These are phyloP conservation scores for Anorthoa munda DNA, from an alignment of 2,888 invertebrate species.

Conservation along the genomic window DNA sequence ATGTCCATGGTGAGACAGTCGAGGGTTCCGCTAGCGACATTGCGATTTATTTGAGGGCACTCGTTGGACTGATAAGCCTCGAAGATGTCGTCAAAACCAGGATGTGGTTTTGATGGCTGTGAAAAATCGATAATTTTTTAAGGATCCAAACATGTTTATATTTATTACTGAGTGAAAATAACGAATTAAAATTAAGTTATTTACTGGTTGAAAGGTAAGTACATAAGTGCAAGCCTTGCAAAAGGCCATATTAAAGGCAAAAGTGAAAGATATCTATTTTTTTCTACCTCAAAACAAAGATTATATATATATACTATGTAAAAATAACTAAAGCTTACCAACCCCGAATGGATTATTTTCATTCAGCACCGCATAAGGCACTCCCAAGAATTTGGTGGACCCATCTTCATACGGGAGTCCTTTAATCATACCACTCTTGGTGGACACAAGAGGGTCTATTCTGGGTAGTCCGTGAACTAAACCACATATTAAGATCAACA, in stretches of 20 bases:
- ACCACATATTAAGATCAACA: slow-evolving; percentile 16
- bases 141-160: not conserved
- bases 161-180: not conserved
- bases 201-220: not conserved
- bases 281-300: not conserved
- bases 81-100: slow-evolving; percentile 55
- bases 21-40: slow-evolving; percentile 46
- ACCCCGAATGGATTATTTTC: slow-evolving; percentile 47
- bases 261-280: not conserved
- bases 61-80: slow-evolving; percentile 60
- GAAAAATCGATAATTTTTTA: not conserved
- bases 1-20: slow-evolving; percentile 66
- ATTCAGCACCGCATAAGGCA: slow-evolving; percentile 45
- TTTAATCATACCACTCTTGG: slow-evolving; percentile 18
- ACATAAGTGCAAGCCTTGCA: not conserved
- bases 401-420: slow-evolving; percentile 24
- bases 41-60: slow-evolving; percentile 58
- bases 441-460: slow-evolving; percentile 24
- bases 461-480: slow-evolving; percentile 22
- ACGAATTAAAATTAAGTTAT: not conserved
- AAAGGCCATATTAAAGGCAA: not conserved
- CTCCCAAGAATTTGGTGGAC: slow-evolving; percentile 34
- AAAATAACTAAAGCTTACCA: slow-evolving; percentile 17
- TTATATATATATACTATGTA: not conserved
- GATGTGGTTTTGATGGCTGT: slow-evolving; percentile 31